Conservation (phyloP, 2,113 vertebrate species). For the Mellivora capensis region DNA sequence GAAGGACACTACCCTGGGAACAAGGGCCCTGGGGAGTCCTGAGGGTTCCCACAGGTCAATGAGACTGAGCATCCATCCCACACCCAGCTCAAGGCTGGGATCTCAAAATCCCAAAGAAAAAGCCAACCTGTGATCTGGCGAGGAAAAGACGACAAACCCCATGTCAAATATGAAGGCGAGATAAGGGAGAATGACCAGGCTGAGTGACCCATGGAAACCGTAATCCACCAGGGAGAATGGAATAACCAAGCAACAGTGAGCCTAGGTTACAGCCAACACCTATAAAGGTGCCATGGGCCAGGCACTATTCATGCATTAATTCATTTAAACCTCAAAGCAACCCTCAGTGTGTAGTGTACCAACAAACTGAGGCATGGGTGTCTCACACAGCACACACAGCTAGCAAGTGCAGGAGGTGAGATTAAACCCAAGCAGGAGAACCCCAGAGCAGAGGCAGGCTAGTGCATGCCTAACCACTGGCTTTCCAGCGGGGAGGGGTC, state of each 20-base stretch:
- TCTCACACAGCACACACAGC: not conserved
- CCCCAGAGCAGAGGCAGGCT: not conserved
- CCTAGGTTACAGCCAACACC: not conserved
- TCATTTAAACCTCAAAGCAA: not conserved
- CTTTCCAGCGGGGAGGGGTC: not conserved
- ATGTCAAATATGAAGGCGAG: not conserved
- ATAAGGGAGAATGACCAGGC: not conserved
- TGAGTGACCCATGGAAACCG: not conserved
- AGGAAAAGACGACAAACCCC: not conserved
- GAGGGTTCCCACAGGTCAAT: not conserved
- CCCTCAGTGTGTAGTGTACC: not conserved
- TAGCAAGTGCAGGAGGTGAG: not conserved
- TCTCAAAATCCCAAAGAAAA: not conserved
- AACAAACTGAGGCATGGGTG: not conserved
- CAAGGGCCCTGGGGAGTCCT: not conserved
- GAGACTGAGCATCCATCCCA: not conserved
- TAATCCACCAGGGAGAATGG: not conserved
- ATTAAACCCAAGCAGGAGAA: not conserved
- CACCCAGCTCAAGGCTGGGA: not conserved
- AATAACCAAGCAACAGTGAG: not conserved
- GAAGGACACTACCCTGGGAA: not conserved
- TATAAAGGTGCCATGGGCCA: accelerated
- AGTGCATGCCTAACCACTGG: not conserved
- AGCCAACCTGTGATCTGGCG: not conserved
- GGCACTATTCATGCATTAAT: not conserved